A percentile compares a stretch with the other conserved stretches of the same genome.
phyloP scores from a whole-genome alignment of 2,888 invertebrate genomes.

The Seira sanloemensis region DNA sequence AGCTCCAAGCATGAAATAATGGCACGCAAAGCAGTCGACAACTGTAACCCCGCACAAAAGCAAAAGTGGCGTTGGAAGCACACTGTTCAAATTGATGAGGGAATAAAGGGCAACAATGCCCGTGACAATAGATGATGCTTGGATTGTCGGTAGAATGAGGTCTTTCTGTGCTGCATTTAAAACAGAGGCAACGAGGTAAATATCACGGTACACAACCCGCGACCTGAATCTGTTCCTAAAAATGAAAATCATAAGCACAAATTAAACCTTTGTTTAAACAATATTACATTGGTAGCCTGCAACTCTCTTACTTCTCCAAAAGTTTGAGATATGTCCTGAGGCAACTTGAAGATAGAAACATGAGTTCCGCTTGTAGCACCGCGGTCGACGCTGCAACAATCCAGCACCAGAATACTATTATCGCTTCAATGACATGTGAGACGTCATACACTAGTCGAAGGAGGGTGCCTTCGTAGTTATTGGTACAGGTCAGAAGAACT shows the following conservation, averaged over 20 bases:
- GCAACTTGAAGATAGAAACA: neutral
- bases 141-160: neutral
- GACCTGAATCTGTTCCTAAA: neutral
- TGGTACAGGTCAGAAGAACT: neutral
- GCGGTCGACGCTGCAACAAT: neutral
- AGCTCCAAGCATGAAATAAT: neutral
- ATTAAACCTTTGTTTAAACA: too few relatives aligned
- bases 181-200: neutral
- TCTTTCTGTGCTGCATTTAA: neutral
- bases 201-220: neutral
- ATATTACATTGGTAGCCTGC: neutral
- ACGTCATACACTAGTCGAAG: neutral
- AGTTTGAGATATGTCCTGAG: neutral
- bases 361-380: neutral
- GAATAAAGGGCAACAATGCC: slow-evolving; percentile 5
- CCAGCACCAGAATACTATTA: slow-evolving; percentile 1
- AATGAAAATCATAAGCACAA: too few relatives aligned
- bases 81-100: neutral
- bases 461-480: neutral
- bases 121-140: neutral
- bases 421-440: too few relatives aligned
- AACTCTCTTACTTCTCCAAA: neutral
- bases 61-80: neutral
- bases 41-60: neutral
- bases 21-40: neutral